Evolutionary conservation across 2,888 invertebrate species (phyloP).

Genomic region (Formica aserva): DNA sequence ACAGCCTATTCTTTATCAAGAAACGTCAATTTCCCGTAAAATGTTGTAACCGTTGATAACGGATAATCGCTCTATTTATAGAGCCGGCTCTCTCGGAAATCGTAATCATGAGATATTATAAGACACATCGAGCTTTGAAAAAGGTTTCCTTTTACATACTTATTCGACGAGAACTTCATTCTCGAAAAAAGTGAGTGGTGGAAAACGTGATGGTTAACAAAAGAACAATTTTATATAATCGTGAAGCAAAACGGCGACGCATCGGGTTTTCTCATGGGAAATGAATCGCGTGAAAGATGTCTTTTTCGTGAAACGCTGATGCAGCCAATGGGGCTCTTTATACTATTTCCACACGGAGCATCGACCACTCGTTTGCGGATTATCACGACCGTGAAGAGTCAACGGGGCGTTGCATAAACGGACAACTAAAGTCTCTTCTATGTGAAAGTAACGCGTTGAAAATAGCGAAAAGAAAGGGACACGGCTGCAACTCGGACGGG

Average conservation of each 20-base stretch:
- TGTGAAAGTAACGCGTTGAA: slow-evolving; percentile 58
- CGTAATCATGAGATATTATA: too few species aligned
- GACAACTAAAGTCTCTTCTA: slow-evolving; percentile 48
- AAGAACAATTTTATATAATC: slow-evolving; percentile 34
- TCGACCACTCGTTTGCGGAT: slow-evolving; percentile 41
- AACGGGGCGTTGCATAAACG: slow-evolving; percentile 59
- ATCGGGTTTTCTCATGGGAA: slow-evolving; percentile 23
- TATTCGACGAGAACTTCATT: not conserved
- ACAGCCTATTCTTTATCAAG: slow-evolving; percentile 29
- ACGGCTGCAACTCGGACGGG: slow-evolving; percentile 32
- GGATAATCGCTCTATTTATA: slow-evolving; percentile 1
- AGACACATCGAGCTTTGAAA: slow-evolving; percentile 1
- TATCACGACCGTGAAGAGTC: slow-evolving; percentile 40
- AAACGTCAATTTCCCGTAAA: slow-evolving; percentile 16
- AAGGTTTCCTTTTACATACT: not conserved
- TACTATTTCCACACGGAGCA: slow-evolving; percentile 39
- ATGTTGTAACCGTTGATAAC: not conserved
- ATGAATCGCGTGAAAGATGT: slow-evolving; percentile 28
- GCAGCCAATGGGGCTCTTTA: slow-evolving; percentile 12
- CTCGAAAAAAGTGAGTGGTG: not conserved
- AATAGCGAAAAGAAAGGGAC: slow-evolving; percentile 54
- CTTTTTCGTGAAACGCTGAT: slow-evolving; percentile 31
- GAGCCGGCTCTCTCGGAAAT: not conserved
- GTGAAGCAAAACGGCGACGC: not conserved
- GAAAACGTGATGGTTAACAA: not conserved